Evolutionary conservation across 2,888 invertebrate species (phyloP).

Genomic region (Caenorhabditis wallacei): DNA sequence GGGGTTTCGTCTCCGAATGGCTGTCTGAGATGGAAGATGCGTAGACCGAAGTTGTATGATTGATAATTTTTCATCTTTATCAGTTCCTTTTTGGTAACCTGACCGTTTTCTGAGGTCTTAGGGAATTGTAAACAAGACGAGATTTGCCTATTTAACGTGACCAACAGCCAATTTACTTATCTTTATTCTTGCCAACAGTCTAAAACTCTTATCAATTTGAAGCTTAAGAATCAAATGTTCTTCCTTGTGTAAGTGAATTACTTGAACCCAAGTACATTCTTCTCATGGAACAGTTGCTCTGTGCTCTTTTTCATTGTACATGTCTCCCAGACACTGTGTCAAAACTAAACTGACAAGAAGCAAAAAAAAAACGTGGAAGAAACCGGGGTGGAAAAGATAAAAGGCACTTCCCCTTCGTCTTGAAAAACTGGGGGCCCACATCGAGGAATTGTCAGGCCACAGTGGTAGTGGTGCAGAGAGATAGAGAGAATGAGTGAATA

Average conservation of each 20-base stretch:
- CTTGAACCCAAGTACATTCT: constrained; percentile 30
- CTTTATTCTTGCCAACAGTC: neutral
- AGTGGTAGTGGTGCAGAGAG: constrained; percentile 34
- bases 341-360: constrained; percentile 40
- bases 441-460: constrained; percentile 35
- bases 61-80: constrained; percentile 31
- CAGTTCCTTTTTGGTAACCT: constrained; percentile 14
- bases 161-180: neutral
- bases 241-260: neutral
- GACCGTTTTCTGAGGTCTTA: constrained; percentile 14
- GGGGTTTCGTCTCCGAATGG: neutral
- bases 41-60: constrained; percentile 6
- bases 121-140: constrained; percentile 1
- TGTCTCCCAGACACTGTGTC: constrained; percentile 30
- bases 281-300: constrained; percentile 41
- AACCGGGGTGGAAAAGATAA: constrained; percentile 19
- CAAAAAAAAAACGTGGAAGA: constrained; percentile 1
- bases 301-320: constrained; percentile 7
- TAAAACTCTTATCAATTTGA: neutral
- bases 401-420: constrained; percentile 20
- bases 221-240: neutral
- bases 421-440: constrained; percentile 36
- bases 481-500: constrained; percentile 27
- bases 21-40: constrained; percentile 11
- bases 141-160: neutral